Evolutionary conservation across 2,113 vertebrate genomes (phyloP).

Genomic region (Naja naja): DNA sequence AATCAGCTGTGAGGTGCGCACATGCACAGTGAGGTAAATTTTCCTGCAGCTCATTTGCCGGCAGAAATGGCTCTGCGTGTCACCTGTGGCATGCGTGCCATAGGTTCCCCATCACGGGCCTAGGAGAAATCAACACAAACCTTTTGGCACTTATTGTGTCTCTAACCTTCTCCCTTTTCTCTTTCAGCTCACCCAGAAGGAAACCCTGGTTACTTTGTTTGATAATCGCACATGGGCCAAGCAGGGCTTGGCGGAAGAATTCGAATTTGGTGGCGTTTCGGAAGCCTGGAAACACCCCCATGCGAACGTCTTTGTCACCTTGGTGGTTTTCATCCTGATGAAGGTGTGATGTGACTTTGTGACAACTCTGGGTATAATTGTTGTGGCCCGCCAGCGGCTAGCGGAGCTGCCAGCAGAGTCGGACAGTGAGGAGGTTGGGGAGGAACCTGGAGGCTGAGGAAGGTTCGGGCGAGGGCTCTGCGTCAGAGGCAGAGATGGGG

Average conservation of each 20-base stretch:
- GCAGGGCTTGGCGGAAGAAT: constrained; percentile 85
- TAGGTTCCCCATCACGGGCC: too few relatives aligned
- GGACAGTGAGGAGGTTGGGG: too few relatives aligned
- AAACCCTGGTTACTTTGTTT: constrained; percentile 90
- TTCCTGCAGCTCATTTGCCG: too few relatives aligned
- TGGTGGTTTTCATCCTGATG: constrained; percentile 95
- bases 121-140: neutral
- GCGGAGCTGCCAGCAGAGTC: too few relatives aligned
- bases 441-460: too few relatives aligned
- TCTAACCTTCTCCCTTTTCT: neutral
- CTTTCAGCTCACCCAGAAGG: constrained; percentile 91
- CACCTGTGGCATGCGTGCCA: too few relatives aligned
- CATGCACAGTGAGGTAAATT: too few relatives aligned
- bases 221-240: constrained; percentile 96
- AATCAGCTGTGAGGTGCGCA: too few relatives aligned
- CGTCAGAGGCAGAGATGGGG: too few relatives aligned
- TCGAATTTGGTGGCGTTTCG: constrained; percentile 81
- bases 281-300: constrained; percentile 89
- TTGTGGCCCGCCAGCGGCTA: too few relatives aligned
- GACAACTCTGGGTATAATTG: neutral
- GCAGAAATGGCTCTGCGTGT: too few relatives aligned
- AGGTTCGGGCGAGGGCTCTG: too few relatives aligned
- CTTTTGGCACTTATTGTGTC: neutral
- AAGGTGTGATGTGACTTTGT: constrained; percentile 75
- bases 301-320: constrained; percentile 90